Conservation (phyloP, 2,797 vertebrate genomes). For the Sebastes melanostomus region DNA sequence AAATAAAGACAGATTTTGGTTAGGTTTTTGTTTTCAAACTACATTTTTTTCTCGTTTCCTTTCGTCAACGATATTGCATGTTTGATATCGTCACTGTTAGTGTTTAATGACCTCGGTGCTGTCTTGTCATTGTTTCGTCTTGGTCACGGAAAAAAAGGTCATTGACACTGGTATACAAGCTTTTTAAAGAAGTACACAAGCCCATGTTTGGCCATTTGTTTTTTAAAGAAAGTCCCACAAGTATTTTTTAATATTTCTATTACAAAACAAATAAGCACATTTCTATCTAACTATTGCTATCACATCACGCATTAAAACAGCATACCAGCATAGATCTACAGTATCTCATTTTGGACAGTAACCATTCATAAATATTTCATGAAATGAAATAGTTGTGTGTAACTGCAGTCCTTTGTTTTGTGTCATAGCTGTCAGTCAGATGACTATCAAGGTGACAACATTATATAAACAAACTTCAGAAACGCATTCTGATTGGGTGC, state of each 20-base stretch:
- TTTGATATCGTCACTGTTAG: too few species aligned
- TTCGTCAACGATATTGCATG: too few species aligned
- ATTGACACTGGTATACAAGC: too few species aligned
- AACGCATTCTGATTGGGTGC: conserved; percentile 43
- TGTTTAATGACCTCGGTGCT: too few species aligned
- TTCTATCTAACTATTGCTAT: not conserved
- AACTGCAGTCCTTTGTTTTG: not conserved
- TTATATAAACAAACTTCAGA: not conserved
- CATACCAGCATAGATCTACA: not conserved
- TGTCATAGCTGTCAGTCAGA: not conserved
- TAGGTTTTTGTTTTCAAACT: too few species aligned
- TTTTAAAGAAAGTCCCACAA: not conserved
- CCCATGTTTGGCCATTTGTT: not conserved
- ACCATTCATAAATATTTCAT: not conserved
- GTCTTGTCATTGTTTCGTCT: too few species aligned
- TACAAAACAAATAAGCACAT: not conserved
- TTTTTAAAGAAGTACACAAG: not conserved
- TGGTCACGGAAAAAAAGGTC: too few species aligned
- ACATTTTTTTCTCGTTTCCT: too few species aligned
- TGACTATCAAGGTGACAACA: not conserved
- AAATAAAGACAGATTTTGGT: too few species aligned
- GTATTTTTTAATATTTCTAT: not conserved
- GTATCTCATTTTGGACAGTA: not conserved
- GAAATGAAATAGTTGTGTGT: not conserved
- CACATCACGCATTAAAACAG: not conserved